Evolutionary conservation across 2,888 invertebrate species (phyloP).

Genomic region (Conops quadrifasciatus): DNA sequence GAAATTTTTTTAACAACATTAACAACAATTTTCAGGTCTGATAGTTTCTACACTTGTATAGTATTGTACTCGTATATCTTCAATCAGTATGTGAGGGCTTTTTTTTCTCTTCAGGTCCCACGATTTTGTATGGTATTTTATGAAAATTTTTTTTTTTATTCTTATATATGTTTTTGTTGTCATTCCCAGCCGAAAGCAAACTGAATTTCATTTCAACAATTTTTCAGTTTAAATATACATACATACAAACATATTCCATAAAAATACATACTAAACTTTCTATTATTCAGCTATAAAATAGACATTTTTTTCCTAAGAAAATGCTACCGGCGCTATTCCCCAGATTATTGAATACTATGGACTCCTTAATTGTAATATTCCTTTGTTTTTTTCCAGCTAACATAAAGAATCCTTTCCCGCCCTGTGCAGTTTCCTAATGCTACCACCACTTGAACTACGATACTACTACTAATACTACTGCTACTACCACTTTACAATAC

Average conservation of each 20-base stretch:
- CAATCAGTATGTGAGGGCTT: not conserved
- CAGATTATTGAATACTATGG: too few relatives aligned
- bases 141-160: not conserved
- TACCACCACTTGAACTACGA: not conserved
- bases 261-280: not conserved
- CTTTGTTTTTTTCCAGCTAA: not conserved
- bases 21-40: too few relatives aligned
- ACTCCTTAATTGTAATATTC: not conserved
- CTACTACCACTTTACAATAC: not conserved
- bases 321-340: too few relatives aligned
- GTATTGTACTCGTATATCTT: too few relatives aligned
- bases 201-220: not conserved
- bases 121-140: not conserved
- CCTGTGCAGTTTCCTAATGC: not conserved
- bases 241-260: not conserved
- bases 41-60: too few relatives aligned
- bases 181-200: not conserved
- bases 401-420: not conserved
- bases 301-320: not conserved
- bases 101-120: conserved; percentile 12
- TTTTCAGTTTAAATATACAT: not conserved
- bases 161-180: not conserved
- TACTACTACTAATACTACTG: conserved; percentile 1
- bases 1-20: too few relatives aligned
- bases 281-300: not conserved